Conservation (phyloP, 2,888 invertebrate species). For the Adela reaumurella region DNA sequence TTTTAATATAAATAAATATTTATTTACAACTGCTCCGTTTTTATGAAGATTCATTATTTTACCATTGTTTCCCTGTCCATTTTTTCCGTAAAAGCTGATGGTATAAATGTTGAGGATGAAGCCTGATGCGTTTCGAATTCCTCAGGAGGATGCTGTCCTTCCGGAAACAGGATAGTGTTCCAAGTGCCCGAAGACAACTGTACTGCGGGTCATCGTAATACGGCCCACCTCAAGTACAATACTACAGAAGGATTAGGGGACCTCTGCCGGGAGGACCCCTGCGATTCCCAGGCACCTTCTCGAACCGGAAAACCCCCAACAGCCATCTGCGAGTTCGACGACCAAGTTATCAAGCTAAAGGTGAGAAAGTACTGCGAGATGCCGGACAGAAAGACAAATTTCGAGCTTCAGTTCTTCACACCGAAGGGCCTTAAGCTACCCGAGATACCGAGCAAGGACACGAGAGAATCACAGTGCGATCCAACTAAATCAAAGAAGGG, state of each 20-base stretch:
- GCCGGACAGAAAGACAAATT: not conserved
- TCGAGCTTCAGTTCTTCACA: not conserved
- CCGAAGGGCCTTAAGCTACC: not conserved
- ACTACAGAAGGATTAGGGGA: not conserved
- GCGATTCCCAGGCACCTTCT: not conserved
- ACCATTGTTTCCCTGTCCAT: no score
- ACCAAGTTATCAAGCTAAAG: not conserved
- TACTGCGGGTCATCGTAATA: not conserved
- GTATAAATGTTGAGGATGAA: no score
- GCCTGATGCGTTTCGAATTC: no score
- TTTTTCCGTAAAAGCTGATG: no score
- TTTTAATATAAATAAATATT: no score
- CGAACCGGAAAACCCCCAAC: not conserved
- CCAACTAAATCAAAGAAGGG: not conserved
- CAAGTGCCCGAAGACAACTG: not conserved
- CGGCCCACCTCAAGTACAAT: not conserved
- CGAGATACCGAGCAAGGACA: not conserved
- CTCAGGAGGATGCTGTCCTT: not conserved
- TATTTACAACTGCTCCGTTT: no score
- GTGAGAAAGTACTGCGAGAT: not conserved
- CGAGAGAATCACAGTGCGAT: not conserved
- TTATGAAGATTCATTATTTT: no score
- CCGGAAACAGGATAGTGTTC: not conserved
- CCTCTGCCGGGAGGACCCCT: not conserved
- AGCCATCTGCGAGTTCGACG: not conserved